Evolutionary conservation across 64 coral and sea anemone genomes (phyloP).

Genomic region (Stichodactyla helianthus): DNA sequence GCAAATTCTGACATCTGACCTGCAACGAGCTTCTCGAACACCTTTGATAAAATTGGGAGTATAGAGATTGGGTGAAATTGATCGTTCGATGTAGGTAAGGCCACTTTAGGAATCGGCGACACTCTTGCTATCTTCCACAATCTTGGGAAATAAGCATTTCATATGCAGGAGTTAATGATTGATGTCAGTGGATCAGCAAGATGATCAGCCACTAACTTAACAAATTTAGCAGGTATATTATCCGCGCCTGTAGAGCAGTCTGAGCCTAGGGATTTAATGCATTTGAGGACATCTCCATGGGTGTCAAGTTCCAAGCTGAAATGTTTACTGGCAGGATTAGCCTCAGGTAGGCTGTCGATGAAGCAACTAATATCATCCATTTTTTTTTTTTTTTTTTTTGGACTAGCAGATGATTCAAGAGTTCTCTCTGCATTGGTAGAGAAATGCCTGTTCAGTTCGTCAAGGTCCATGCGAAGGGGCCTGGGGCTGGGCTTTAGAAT

Average conservation of each 20-base stretch:
- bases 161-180: conserved; percentile 42
- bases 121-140: conserved; percentile 37
- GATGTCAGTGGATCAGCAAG: conserved; percentile 31
- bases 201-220: conserved; percentile 22
- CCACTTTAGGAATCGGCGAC: conserved; percentile 40
- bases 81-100: neutral
- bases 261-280: conserved; percentile 8
- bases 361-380: neutral
- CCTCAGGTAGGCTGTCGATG: neutral
- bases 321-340: neutral
- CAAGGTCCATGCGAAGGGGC: conserved; percentile 19
- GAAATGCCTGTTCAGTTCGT: conserved; percentile 17
- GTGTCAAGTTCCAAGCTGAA: conserved; percentile 27
- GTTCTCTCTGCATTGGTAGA: neutral
- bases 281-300: conserved; percentile 40
- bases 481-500: conserved; percentile 50
- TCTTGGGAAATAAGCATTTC: conserved; percentile 6
- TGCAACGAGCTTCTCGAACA: conserved; percentile 12
- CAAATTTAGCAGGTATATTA: conserved; percentile 30
- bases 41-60: conserved; percentile 16
- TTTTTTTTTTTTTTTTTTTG: no score
- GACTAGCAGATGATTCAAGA: neutral
- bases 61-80: conserved; percentile 19
- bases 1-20: neutral
- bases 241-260: conserved; percentile 44